Evolutionary conservation across 2,113 vertebrate species (phyloP), one percentile per base, ranked within the genome.

Genomic region (Phylloscopus whistleri): DNA sequence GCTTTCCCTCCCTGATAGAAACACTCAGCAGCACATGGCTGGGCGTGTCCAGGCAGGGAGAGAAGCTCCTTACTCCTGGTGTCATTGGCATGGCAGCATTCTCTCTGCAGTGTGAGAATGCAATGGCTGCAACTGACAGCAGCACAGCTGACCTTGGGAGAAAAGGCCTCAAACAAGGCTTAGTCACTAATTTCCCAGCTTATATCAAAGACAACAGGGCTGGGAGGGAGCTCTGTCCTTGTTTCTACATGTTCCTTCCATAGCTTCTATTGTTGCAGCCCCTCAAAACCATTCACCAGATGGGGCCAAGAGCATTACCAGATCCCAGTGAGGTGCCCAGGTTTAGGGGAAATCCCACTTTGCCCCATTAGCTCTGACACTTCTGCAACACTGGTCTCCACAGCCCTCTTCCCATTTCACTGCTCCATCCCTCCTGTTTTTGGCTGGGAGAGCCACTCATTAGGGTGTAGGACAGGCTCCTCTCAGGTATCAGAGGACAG

Each of bases 101-200:
- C 1, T 0, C 27, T 66, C n/a, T 52, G 43, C 64, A 30, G 53
- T 3, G 10, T 23, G 51, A 58, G 21, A 66, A 77, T 48, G 16
- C 8, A 7, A 44, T 8, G 20, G 44, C 35, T 18, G 27, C 4
- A 23, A 73, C 21, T 14, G 49, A 7, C 37, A 28, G 56, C 31
- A 33, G 56, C 31, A 33, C 20, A 63, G 41, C 64, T 56, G 37
- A 37, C 53, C 55, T 39, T 66, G 24, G 46, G 72, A 77, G 23
- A 7, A 7, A 80, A 12, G 37, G 43, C 26, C 74, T 41, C 1
- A 10, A 52, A 51, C 6, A 2, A 84, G 48, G 43, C 22, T 87
- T 89, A 73, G 53, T 89, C 46, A 78, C 67, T 49, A 17, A 78
- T 84, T 78, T 62, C 53, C 59, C 64, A 93, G 51, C 31, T 89